A percentile compares a stretch with the other conserved stretches of the same genome.
These are phyloP conservation scores for Pyrrhia umbra DNA, from an alignment of 2,888 invertebrate species.

Conservation along the genomic window DNA sequence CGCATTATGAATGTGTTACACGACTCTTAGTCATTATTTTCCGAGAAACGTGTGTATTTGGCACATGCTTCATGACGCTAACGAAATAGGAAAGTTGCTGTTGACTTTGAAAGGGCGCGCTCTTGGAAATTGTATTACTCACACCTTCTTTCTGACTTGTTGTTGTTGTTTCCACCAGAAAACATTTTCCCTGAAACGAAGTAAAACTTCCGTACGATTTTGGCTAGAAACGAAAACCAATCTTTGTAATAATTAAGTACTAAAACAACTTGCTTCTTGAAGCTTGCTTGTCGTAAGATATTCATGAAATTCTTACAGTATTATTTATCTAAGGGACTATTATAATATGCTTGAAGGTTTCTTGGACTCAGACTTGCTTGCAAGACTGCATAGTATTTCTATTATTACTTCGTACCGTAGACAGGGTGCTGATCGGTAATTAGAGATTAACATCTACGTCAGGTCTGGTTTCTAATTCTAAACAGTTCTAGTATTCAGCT, in stretches of 20 bases:
- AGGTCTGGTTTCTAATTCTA: no score
- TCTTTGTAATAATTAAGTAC: not conserved
- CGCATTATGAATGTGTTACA: slow-evolving; percentile 6
- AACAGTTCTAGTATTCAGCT: no score
- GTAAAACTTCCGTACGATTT: not conserved
- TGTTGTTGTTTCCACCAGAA: slow-evolving; percentile 8
- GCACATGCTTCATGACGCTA: slow-evolving; percentile 2
- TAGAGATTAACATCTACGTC: no score
- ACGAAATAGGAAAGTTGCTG: slow-evolving; percentile 31
- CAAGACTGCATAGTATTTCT: not conserved
- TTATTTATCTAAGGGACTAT: not conserved
- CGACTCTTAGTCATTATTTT: slow-evolving; percentile 20
- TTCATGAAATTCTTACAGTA: not conserved
- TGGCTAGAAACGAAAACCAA: not conserved
- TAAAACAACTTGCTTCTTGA: not conserved
- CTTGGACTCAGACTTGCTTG: not conserved
- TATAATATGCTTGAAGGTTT: not conserved
- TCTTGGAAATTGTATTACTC: slow-evolving; percentile 21
- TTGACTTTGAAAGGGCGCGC: not conserved
- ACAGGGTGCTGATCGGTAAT: no score
- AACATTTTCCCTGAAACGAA: not conserved
- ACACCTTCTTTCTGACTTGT: slow-evolving; percentile 4
- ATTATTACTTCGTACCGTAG: no score
- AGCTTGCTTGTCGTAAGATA: not conserved
- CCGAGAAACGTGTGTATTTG: slow-evolving; percentile 16